Conservation (phyloP, 2,113 vertebrate genomes). For the Malurus alboscapulatus region DNA sequence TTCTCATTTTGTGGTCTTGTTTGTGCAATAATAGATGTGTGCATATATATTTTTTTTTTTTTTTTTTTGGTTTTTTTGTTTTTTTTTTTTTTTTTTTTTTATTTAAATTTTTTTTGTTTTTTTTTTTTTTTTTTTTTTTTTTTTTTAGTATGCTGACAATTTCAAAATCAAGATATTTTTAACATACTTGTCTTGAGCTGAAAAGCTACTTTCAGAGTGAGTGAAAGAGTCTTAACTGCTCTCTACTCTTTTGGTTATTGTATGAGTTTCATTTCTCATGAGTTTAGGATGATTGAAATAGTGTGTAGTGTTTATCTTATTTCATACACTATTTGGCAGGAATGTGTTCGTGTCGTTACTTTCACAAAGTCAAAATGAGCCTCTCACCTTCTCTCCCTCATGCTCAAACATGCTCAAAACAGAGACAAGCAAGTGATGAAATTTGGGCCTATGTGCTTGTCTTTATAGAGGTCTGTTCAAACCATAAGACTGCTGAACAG, state of each 20-base stretch:
- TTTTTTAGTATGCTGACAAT: background rate
- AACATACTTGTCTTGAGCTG: background rate
- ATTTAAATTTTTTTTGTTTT: background rate
- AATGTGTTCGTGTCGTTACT: background rate
- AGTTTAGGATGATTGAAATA: background rate
- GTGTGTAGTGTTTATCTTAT: background rate
- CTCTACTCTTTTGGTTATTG: background rate
- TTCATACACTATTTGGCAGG: background rate
- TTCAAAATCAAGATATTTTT: background rate
- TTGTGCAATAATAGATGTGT: background rate
- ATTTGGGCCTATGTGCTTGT: background rate
- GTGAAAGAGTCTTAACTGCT: background rate
- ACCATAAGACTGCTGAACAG: background rate
- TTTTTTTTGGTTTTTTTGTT: no score
- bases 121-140: no score
- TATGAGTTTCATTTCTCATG: background rate
- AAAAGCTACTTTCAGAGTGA: background rate
- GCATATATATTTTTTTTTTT: no score
- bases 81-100: background rate
- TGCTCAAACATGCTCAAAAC: rapidly evolving
- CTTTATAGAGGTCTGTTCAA: background rate
- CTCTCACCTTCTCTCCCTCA: background rate
- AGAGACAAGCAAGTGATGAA: background rate
- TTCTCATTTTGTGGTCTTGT: background rate
- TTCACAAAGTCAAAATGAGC: background rate